These are phyloP conservation scores for Batillaria attramentaria DNA, from an alignment of 1,140 invertebrate genomes.

Conservation along the genomic window DNA sequence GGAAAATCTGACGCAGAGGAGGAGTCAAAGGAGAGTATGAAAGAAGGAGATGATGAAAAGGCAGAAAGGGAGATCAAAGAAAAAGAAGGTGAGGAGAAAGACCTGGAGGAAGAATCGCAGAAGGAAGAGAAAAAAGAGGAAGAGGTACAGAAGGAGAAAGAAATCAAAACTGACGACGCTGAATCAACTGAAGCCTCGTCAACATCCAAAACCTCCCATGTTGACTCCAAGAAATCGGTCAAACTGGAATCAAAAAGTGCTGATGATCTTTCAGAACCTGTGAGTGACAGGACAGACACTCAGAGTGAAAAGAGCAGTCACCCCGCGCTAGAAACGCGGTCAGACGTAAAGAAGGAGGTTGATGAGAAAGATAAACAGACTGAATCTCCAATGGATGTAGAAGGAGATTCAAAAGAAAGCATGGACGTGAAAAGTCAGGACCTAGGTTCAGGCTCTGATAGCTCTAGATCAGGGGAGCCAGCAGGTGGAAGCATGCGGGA, in stretches of 20 bases:
- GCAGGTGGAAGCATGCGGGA: constrained; percentile 13
- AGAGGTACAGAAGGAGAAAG: constrained; percentile 4
- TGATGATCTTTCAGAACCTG: too few species aligned
- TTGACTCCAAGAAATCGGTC: too few species aligned
- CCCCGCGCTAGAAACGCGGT: too few species aligned
- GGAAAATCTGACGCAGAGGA: constrained; percentile 1
- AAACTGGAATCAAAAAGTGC: too few species aligned
- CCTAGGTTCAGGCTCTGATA: background rate
- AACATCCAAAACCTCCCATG: background rate
- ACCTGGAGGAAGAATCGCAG: background rate
- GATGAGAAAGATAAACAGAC: too few species aligned
- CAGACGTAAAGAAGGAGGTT: too few species aligned
- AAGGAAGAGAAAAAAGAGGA: background rate
- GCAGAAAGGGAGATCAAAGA: too few species aligned
- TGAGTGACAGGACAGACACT: background rate
- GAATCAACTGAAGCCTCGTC: too few species aligned
- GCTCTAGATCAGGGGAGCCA: background rate
- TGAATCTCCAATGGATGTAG: background rate
- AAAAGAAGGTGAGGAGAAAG: background rate
- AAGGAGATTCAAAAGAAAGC: background rate
- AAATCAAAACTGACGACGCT: background rate
- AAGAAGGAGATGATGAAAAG: background rate
- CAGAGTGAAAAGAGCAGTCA: too few species aligned
- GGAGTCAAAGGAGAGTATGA: background rate
- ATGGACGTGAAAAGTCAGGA: background rate